Conservation (phyloP, 2,113 vertebrate genomes). For the Calonectris borealis region DNA sequence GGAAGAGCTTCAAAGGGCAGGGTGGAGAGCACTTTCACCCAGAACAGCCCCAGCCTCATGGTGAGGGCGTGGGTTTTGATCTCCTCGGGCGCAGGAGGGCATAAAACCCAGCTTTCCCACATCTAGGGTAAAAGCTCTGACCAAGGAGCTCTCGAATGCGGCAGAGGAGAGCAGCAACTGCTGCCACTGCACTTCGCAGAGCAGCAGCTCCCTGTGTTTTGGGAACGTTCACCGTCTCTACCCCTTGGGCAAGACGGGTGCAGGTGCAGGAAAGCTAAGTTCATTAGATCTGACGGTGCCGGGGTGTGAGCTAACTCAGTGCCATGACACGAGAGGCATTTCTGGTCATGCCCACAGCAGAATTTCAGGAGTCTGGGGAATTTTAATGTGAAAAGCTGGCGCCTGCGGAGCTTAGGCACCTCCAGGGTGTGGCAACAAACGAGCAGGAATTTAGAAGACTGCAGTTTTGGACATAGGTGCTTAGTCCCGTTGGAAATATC, state of each 20-base stretch:
- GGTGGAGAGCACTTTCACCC: conserved; percentile 61
- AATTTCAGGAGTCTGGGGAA: conserved; percentile 44
- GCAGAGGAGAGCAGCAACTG: background rate
- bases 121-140: conserved; percentile 27
- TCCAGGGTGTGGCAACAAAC: conserved; percentile 21
- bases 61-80: conserved; percentile 5
- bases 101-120: conserved; percentile 45
- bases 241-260: conserved; percentile 7
- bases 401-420: background rate
- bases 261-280: conserved; percentile 32
- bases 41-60: background rate
- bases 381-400: conserved; percentile 46
- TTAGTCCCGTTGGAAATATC: background rate
- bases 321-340: background rate
- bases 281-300: background rate
- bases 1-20: conserved; percentile 57
- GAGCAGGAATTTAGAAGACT: background rate
- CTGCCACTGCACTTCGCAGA: background rate
- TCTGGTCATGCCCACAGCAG: conserved; percentile 41
- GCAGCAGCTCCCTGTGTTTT: background rate
- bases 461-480: background rate
- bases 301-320: background rate
- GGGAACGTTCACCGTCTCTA: background rate
- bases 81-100: background rate
- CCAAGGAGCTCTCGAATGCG: background rate